These are phyloP conservation scores for Drosophila murphyi DNA, from an alignment of 1,140 invertebrate genomes.

Conservation along the genomic window DNA sequence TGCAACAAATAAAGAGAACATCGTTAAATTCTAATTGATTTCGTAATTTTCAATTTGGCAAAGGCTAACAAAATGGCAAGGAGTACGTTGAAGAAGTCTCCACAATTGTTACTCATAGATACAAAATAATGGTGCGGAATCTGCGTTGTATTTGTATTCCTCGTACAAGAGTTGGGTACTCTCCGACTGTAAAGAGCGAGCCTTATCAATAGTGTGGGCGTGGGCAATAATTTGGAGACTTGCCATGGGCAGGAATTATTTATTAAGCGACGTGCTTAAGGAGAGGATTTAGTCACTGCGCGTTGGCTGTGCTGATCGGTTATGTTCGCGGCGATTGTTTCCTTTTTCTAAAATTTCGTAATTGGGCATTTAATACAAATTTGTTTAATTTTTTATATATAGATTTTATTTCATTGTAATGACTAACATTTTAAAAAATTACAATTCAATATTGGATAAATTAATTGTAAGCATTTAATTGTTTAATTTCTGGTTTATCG, in stretches of 20 bases:
- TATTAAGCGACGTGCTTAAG: no score
- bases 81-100: no score
- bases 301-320: no score
- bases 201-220: no score
- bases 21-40: constrained; percentile 58
- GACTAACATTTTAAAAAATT: constrained; percentile 84
- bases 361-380: constrained; percentile 24
- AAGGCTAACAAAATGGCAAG: no score
- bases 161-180: no score
- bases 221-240: background rate
- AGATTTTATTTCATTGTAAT: constrained; percentile 80
- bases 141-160: no score
- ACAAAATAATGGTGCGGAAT: no score
- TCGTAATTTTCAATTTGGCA: background rate
- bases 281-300: no score
- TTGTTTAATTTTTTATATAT: constrained; percentile 68
- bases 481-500: constrained; percentile 56
- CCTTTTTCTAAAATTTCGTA: background rate
- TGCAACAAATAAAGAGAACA: constrained; percentile 78
- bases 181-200: no score
- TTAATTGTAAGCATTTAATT: constrained; percentile 76
- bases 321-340: no score
- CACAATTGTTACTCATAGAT: no score
- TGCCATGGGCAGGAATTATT: background rate
- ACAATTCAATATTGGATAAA: constrained; percentile 83